A percentile compares a stretch with the other conserved stretches of the same genome.
Conservation (phyloP, 2,888 invertebrate species). For the Calliphora vomitoria region DNA sequence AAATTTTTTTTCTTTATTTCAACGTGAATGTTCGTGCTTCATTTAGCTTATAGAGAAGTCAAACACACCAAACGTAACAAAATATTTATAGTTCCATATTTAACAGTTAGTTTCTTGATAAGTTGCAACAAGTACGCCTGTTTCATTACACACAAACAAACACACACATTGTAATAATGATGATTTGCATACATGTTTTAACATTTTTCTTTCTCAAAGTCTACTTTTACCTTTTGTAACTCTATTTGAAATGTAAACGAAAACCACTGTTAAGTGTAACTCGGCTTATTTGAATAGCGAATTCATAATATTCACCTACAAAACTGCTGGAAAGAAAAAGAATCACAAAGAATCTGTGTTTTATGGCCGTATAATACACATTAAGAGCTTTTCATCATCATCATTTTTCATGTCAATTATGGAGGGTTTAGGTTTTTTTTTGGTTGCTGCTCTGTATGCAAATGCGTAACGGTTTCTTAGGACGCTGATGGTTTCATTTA, state of each 20-base stretch:
- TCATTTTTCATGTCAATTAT: slow-evolving; percentile 59
- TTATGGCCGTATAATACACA: neutral
- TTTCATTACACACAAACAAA: neutral
- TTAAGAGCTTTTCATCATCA: slow-evolving; percentile 54
- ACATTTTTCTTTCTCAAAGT: neutral
- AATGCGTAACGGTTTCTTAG: slow-evolving; percentile 35
- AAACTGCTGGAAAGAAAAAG: neutral
- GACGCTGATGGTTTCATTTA: neutral
- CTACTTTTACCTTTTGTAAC: neutral
- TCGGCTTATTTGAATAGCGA: neutral
- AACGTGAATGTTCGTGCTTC: slow-evolving; percentile 26
- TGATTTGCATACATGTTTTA: slow-evolving; percentile 56
- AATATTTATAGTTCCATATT: slow-evolving; percentile 38
- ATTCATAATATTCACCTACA: slow-evolving; percentile 9
- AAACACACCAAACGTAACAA: neutral
- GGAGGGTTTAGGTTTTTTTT: neutral
- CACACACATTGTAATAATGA: neutral
- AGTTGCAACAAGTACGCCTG: slow-evolving; percentile 50
- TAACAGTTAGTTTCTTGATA: slow-evolving; percentile 70
- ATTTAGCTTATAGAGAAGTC: slow-evolving; percentile 25
- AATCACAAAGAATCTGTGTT: neutral
- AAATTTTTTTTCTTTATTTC: slow-evolving; percentile 4
- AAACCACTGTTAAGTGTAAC: neutral
- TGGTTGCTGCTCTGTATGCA: slow-evolving; percentile 10
- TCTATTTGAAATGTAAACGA: neutral